Base-by-base conservation (phyloP, 2,797 vertebrate species). In the Pyrocephalus nanus region DNA sequence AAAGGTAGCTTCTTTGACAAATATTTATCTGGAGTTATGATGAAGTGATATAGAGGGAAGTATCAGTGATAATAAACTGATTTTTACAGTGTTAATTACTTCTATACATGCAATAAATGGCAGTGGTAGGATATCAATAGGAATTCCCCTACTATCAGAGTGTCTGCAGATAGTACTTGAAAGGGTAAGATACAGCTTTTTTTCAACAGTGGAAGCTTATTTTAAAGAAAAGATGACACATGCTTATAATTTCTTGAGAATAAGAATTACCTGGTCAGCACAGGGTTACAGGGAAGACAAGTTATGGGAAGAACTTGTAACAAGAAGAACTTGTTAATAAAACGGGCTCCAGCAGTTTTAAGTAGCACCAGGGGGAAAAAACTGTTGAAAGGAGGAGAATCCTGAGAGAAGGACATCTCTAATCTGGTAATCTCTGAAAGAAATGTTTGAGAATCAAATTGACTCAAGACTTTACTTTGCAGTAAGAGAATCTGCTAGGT, bases 31-130 rank as follows among this genome's bases (percentile, higher is more conserved):
- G 14, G 10, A 25, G 60, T 83, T 4, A 4, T 30, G 23, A 26
- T 19, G 11, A 78, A 65, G 22, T 29, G 36, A n/a, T 77, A 8
- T 1, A 50, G 20, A 61, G 14, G 19, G 40, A 86, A 55, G 13
- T 12, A 55, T 32, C 21, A 48, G 16, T 34, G 11, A 17, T 53
- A 79, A 43, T 12, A 89, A 79, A 60, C 4, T 4, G 40, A 9
- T 32, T 57, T 69, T 73, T 65, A 18, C 47, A n/a, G 4, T 18
- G 11, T 47, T 19, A 38, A 4, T 23, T 57, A 22, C 19, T 61
- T 79, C 30, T 86, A 0, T 51, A 4, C 11, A 2, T 40, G 5
- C 20, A 34, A 0, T 61, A 62, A n/a, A 34, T 75, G 30, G 10
- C 51, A 76, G 36, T 50, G 26, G 9, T 22, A 61, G 30, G 10